These are phyloP conservation scores for Steromphala cineraria DNA, from an alignment of 2,888 invertebrate genomes.

Conservation along the genomic window DNA sequence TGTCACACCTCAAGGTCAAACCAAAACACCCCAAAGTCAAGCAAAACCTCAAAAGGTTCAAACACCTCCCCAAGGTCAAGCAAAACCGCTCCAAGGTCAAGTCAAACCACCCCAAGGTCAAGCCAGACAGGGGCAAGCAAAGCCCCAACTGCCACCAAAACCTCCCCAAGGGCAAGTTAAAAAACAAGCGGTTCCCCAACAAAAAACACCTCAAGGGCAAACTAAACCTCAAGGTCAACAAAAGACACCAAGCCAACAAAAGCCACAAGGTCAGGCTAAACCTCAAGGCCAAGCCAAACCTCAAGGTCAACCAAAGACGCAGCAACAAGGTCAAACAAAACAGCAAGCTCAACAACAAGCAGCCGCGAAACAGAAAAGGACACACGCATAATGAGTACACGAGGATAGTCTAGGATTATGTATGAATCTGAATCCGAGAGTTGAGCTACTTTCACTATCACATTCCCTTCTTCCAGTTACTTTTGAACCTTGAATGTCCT, in stretches of 20 bases:
- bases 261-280: slow-evolving; percentile 8
- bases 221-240: neutral
- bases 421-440: neutral
- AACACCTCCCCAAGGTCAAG: neutral
- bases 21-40: neutral
- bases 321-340: neutral
- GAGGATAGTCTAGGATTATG: neutral
- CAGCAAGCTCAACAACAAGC: neutral
- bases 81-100: neutral
- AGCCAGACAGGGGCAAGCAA: neutral
- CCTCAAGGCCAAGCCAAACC: neutral
- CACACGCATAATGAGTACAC: too few species aligned
- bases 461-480: slow-evolving; percentile 7
- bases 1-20: neutral
- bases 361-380: neutral
- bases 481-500: neutral
- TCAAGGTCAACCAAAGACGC: neutral
- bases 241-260: neutral
- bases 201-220: neutral
- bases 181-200: neutral
- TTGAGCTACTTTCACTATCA: neutral
- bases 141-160: neutral
- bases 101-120: neutral
- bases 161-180: neutral
- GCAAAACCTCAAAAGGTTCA: neutral